phyloP scores from a whole-genome alignment of 35 echinoderm and acorn worm genomes.

The Anneissia japonica region DNA sequence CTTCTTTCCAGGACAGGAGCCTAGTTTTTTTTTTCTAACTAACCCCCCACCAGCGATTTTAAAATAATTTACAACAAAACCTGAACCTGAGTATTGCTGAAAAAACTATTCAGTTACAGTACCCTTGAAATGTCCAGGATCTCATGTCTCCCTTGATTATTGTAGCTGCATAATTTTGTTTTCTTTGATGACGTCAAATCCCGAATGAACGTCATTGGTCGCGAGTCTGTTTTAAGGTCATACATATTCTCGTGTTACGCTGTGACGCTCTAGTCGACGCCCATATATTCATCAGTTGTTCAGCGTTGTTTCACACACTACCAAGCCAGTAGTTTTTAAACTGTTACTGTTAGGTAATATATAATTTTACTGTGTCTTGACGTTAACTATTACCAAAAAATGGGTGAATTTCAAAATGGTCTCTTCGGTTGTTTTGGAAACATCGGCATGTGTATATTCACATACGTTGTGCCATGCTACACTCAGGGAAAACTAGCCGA shows the following conservation, averaged over 20 bases:
- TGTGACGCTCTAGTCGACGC: not conserved
- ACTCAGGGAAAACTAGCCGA: constrained; percentile 81
- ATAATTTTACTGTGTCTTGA: not conserved
- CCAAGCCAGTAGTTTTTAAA: not conserved
- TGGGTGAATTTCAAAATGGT: constrained; percentile 69
- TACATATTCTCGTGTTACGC: not conserved
- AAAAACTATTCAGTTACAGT: too few species aligned
- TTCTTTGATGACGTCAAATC: not conserved
- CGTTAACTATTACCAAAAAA: not conserved
- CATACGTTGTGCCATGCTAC: constrained; percentile 66
- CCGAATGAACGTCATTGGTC: not conserved
- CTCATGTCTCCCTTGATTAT: too few species aligned
- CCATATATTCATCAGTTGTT: not conserved
- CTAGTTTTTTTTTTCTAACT: too few species aligned
- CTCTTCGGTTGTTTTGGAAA: constrained; percentile 75
- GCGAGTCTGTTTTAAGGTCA: not conserved
- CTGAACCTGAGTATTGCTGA: too few species aligned
- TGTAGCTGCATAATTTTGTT: not conserved
- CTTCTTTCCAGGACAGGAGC: too few species aligned
- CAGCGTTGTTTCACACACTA: too few species aligned
- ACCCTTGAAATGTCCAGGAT: too few species aligned
- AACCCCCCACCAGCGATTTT: too few species aligned
- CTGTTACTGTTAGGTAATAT: not conserved
- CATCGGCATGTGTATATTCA: constrained; percentile 63
- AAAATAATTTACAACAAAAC: too few species aligned